Evolutionary conservation across 2,888 invertebrate genomes (phyloP), one percentile per base, ranked within the genome.

Genomic region (Eupithecia abbreviata): DNA sequence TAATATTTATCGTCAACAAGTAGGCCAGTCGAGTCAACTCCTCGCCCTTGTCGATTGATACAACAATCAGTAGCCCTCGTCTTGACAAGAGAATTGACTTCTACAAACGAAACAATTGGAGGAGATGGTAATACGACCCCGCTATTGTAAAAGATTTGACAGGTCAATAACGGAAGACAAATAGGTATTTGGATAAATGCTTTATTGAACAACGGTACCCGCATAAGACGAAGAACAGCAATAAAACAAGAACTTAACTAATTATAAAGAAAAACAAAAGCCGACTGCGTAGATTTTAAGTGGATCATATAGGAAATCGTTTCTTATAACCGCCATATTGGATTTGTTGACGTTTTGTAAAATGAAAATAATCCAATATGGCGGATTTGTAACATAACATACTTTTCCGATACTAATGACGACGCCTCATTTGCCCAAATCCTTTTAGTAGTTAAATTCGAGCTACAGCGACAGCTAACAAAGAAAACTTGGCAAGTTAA

Each of bases 11-110:
- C 42, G 55, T 70, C 69, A 42, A 67, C 70, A 77, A 73, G 55
- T 77, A 73, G 74, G 74, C 75, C 72, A 67, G 2, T 2, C n/a
- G 18, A 68, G 67, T 43, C 67, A 68, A 68, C 43, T 45, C 66
- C 42, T 69, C 58, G 73, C 55, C 75, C 75, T 77, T 75, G 79
- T 79, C 77, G 77, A 79, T 74, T 79, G 79, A 68, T 71, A 75
- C 72, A 67, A 75, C 75, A 75, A 77, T 74, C 77, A 75, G 77
- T 75, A 68, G 72, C 77, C 49, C 70, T 74, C 71, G 75, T 73
- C 47, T 75, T 73, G 77, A 70, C 77, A 73, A 75, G 73, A 73
- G 68, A 78, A 75, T 75, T 75, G 78, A 75, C 73, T 73, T 75
- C 77, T 47, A 62, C 42, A 55, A 71, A 65, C 12, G 70, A 67